Base-by-base conservation (phyloP, 2,888 invertebrate species). In the Drosophila buzzatii region DNA sequence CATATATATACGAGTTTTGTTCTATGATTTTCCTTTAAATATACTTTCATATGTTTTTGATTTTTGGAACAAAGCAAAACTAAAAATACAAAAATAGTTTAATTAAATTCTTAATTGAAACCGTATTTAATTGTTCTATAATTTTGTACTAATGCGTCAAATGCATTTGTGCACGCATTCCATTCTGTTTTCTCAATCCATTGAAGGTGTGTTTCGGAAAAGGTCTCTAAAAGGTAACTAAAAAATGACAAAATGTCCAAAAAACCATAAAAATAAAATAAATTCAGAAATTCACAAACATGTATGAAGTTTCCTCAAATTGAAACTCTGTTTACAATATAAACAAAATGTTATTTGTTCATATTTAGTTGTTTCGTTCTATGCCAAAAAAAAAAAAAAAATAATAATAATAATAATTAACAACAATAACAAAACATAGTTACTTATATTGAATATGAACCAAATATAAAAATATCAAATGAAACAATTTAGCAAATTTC, bases 151-250 rank as follows among this genome's bases (percentile, higher is more conserved):
- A 93, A 93, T 93, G 93, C 93, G 93, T 92, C 81, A 88, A 51
- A 91, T 93, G 93, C 93, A 93, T 92, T 91, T 93, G 92, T 93
- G 93, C 93, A 93, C 93, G 93, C 94, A 94, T 94, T 94, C 94
- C 94, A 94, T 94, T 94, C 93, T 94, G 91, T 92, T 91, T 92
- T 92, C 94, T 92, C 94, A 92, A 92, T 92, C 93, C 93, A 92
- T 92, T 93, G 93, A 93, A 97, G 97, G 97, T 96, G 97, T 97
- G 96, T 97, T 97, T 97, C 97, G 97, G 97, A 97, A 97, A 97
- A 96, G 97, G 96, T 97, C 97, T 96, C 97, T 97, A 96, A 97
- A 97, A 97, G 97, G 97, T 97, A 97, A 97, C 96, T 96, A 95
- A 92, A 92, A 91, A 78, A 76, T 68, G 41, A 77, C 33, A 81